Evolutionary conservation across 2,797 vertebrate genomes (phyloP).

Genomic region (Syngnathus rostellatus): DNA sequence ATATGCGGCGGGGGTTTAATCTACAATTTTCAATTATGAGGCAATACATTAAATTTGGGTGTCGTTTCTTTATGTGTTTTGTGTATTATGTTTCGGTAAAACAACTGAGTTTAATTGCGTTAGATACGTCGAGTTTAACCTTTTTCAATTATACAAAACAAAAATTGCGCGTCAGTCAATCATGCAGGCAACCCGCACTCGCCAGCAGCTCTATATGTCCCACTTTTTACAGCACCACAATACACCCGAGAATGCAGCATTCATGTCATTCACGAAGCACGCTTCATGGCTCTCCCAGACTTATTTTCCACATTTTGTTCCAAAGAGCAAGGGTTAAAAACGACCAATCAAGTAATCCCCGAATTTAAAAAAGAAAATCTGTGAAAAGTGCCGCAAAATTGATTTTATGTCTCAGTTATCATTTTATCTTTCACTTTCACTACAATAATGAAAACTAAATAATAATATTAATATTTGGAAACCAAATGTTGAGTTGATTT

Average conservation of each 20-base stretch:
- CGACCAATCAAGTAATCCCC: not conserved
- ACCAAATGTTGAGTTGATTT: not conserved
- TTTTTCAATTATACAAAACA: not conserved
- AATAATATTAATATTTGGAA: not conserved
- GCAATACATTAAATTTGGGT: not conserved
- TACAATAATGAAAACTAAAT: not conserved
- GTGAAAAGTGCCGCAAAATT: not conserved
- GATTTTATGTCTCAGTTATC: not conserved
- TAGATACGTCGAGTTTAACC: not conserved
- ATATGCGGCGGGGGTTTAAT: not conserved
- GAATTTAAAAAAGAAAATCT: not conserved
- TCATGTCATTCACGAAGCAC: slow-evolving; percentile 15
- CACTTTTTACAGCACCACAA: slow-evolving; percentile 44
- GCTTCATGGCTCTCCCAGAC: slow-evolving; percentile 30
- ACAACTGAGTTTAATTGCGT: not conserved
- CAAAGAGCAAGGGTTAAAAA: not conserved
- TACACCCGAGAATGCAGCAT: slow-evolving; percentile 35
- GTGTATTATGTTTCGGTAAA: not conserved
- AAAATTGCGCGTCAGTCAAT: not conserved
- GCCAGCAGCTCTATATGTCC: slow-evolving; percentile 56
- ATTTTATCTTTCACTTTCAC: no score
- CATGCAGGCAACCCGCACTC: slow-evolving; percentile 9
- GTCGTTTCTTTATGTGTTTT: not conserved
- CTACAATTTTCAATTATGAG: not conserved
- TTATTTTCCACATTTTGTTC: slow-evolving; percentile 8